These are phyloP conservation scores for Eugnorisma glareosa DNA, from an alignment of 2,888 invertebrate species.

Conservation along the genomic window DNA sequence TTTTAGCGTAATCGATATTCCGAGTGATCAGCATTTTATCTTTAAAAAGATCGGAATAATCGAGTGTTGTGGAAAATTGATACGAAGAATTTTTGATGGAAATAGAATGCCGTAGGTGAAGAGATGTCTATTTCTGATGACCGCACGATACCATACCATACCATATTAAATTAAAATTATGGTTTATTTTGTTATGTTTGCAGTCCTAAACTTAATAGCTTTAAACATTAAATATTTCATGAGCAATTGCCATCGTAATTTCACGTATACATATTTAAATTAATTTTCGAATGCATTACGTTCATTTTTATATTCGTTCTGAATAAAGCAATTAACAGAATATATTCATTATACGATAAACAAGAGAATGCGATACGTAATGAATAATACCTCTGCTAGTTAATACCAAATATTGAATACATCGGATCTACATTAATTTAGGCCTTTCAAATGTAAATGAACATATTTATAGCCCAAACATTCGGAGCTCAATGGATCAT, in stretches of 20 bases:
- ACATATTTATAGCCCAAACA: conserved; percentile 45
- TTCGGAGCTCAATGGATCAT: conserved; percentile 35
- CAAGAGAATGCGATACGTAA: conserved; percentile 36
- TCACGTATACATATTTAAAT: not conserved
- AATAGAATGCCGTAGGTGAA: conserved; percentile 5
- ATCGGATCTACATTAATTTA: conserved; percentile 53
- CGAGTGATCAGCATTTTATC: conserved; percentile 46
- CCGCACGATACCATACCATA: not conserved
- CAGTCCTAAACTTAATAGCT: not conserved
- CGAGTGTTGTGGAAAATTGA: conserved; percentile 21
- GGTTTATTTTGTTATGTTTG: not conserved
- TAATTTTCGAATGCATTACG: not conserved
- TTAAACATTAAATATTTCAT: not conserved
- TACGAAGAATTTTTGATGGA: conserved; percentile 6
- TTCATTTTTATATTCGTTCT: not conserved
- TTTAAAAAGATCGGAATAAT: conserved; percentile 28
- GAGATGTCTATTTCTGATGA: not conserved
- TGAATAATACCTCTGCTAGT: conserved; percentile 28
- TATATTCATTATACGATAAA: conserved; percentile 6
- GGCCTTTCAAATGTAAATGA: conserved; percentile 56
- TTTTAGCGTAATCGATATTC: conserved; percentile 52
- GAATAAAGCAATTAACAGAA: conserved; percentile 12
- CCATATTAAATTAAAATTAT: not conserved
- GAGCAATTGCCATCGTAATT: not conserved
- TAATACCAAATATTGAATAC: conserved; percentile 55